phyloP scores from a whole-genome alignment of 2,113 vertebrate genomes.

The Dromiciops gliroides region DNA sequence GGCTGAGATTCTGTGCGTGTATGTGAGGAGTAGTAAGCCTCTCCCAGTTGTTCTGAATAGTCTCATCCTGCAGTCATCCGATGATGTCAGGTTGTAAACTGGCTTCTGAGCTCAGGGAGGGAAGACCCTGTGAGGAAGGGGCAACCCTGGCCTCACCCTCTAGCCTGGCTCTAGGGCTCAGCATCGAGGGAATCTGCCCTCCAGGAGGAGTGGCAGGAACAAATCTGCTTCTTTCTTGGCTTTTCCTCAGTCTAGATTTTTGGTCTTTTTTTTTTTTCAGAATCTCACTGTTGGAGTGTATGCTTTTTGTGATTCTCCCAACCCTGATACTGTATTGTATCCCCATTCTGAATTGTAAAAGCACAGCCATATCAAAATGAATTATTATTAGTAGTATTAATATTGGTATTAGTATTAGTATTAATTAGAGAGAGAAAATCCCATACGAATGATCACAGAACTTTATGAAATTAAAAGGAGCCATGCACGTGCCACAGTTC shows the following conservation, averaged over 20 bases:
- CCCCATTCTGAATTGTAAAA: background rate
- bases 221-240: background rate
- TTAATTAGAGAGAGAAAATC: background rate
- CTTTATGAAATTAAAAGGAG: background rate
- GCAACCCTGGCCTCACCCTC: background rate
- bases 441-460: background rate
- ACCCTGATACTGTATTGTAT: background rate
- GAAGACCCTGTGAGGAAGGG: background rate
- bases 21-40: background rate
- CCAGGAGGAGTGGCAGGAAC: background rate
- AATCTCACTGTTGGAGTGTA: no score
- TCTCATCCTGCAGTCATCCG: background rate
- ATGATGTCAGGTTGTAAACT: background rate
- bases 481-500: background rate
- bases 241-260: background rate
- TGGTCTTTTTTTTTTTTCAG: background rate
- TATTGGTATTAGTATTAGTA: no score
- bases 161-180: no score
- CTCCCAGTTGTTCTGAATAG: background rate
- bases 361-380: background rate
- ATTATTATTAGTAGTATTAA: no score
- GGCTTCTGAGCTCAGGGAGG: background rate
- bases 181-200: background rate
- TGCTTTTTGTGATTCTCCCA: background rate
- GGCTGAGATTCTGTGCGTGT: background rate